Percentiles rank a stretch among this genome's conserved stretches.
phyloP scores from a whole-genome alignment of 2,797 vertebrate genomes.

The Peromyscus eremicus region DNA sequence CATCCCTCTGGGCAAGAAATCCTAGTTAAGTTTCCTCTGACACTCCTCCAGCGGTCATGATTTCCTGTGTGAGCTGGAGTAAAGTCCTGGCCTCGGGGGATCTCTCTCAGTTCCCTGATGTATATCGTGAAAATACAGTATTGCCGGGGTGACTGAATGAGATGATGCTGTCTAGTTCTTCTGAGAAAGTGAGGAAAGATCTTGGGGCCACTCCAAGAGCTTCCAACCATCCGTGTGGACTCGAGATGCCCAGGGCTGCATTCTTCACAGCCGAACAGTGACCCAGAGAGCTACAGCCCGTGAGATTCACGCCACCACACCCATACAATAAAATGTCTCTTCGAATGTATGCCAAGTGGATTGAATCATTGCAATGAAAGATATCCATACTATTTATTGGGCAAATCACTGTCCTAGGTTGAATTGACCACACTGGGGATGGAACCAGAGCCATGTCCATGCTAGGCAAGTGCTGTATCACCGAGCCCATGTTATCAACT shows the following conservation, averaged over 20 bases:
- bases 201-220: not conserved
- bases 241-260: fast-evolving
- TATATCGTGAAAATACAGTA: fast-evolving
- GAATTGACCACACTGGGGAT: not conserved
- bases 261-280: not conserved
- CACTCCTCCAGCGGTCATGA: not conserved
- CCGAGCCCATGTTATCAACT: not conserved
- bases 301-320: fast-evolving
- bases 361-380: not conserved
- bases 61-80: not conserved
- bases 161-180: not conserved
- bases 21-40: not conserved
- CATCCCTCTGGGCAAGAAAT: not conserved
- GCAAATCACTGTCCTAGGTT: not conserved
- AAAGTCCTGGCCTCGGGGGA: not conserved
- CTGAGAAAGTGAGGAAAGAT: not conserved
- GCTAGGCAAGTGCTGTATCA: not conserved
- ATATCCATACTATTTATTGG: not conserved
- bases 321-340: fast-evolving
- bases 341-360: fast-evolving
- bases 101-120: not conserved
- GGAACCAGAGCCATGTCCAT: not conserved
- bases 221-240: fast-evolving
- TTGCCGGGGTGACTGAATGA: not conserved
- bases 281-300: not conserved